Percentiles rank a stretch among this genome's conserved stretches.
phyloP scores from a whole-genome alignment of 2,888 invertebrate species.

The Callyntrura guangdongensis region DNA sequence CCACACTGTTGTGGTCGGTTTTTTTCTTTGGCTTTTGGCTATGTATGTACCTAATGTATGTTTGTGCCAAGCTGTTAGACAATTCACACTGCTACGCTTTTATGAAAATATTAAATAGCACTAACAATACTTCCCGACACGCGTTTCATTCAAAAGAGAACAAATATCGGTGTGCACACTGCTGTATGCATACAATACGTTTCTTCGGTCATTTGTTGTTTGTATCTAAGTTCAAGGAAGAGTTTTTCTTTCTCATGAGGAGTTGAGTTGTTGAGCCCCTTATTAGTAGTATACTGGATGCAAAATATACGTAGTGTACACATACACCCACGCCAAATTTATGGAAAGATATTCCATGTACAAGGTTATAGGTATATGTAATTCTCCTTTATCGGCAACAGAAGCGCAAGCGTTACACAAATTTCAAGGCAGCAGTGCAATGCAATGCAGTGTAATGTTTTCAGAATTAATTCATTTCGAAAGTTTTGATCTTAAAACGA shows the following conservation, averaged over 20 bases:
- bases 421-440: no score
- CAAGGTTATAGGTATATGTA: no score
- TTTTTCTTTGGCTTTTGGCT: slow-evolving; percentile 26
- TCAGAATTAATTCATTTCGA: no score
- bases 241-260: slow-evolving; percentile 11
- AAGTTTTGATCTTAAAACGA: no score
- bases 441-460: no score
- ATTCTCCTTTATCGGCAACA: no score
- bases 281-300: not conserved
- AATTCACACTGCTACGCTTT: slow-evolving; percentile 2
- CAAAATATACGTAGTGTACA: no score
- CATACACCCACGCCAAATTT: no score
- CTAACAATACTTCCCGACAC: slow-evolving; percentile 34
- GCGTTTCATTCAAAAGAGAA: slow-evolving; percentile 54
- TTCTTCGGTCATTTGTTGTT: slow-evolving; percentile 16
- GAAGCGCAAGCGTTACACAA: no score
- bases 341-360: no score
- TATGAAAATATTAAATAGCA: slow-evolving; percentile 25
- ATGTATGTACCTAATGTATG: not conserved
- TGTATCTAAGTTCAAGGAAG: slow-evolving; percentile 31
- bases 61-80: slow-evolving; percentile 43
- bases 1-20: slow-evolving; percentile 58
- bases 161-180: not conserved
- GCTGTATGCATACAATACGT: not conserved
- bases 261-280: no score